Evolutionary conservation across 2,888 invertebrate genomes (phyloP).

Genomic region (Drosophila silvestris): DNA sequence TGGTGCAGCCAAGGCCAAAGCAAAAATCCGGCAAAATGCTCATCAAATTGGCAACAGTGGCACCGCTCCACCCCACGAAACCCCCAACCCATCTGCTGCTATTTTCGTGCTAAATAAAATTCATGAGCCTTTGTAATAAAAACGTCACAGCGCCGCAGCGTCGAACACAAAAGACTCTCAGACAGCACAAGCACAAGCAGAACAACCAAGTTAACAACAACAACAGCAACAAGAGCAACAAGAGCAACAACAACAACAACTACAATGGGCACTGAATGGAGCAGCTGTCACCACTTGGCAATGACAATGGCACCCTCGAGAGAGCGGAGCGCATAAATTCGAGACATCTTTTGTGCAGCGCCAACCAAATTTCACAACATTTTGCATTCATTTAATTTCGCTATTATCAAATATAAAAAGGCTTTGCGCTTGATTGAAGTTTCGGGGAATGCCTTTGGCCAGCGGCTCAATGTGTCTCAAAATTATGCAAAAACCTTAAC

Average conservation of each 20-base stretch:
- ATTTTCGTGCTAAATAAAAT: slow-evolving; percentile 70
- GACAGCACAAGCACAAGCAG: slow-evolving; percentile 9
- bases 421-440: slow-evolving; percentile 77
- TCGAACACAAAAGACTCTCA: slow-evolving; percentile 61
- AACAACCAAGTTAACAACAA: slow-evolving; percentile 2
- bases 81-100: background rate
- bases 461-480: slow-evolving; percentile 52
- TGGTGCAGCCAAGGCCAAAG: slow-evolving; percentile 56
- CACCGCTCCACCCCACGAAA: background rate
- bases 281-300: slow-evolving; percentile 73
- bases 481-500: slow-evolving; percentile 59
- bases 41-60: slow-evolving; percentile 67
- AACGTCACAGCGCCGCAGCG: slow-evolving; percentile 58
- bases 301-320: slow-evolving; percentile 75
- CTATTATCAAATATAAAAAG: slow-evolving; percentile 76
- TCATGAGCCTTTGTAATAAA: slow-evolving; percentile 77
- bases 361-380: slow-evolving; percentile 56
- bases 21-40: slow-evolving; percentile 47
- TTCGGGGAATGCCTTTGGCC: slow-evolving; percentile 27
- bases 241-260: slow-evolving; percentile 8
- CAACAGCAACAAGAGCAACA: slow-evolving; percentile 1
- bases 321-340: slow-evolving; percentile 61
- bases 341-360: slow-evolving; percentile 67
- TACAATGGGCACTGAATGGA: slow-evolving; percentile 28
- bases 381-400: slow-evolving; percentile 78